Evolutionary conservation across 2,888 invertebrate genomes (phyloP).

Genomic region (Aphodius sticticus): DNA sequence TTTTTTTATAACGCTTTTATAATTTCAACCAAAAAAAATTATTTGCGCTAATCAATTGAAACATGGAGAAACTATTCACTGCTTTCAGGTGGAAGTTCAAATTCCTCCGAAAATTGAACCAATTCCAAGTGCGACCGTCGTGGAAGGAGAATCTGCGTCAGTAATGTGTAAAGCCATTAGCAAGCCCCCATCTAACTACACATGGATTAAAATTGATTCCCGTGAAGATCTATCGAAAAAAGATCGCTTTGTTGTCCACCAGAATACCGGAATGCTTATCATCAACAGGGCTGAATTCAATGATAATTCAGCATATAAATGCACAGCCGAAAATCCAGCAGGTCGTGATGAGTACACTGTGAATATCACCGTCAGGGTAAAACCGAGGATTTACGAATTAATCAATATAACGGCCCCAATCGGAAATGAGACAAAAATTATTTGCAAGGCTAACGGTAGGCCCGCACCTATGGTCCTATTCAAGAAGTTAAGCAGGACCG

Average conservation of each 20-base stretch:
- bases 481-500: slow-evolving; percentile 73
- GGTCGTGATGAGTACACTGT: slow-evolving; percentile 74
- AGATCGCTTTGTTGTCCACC: slow-evolving; percentile 74
- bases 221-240: slow-evolving; percentile 76
- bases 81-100: slow-evolving; percentile 68
- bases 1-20: too few relatives aligned
- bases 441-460: slow-evolving; percentile 81
- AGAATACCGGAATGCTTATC: slow-evolving; percentile 74
- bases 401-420: slow-evolving; percentile 75
- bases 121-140: slow-evolving; percentile 70
- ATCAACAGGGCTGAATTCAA: slow-evolving; percentile 79
- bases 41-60: too few relatives aligned
- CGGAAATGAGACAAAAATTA: slow-evolving; percentile 70
- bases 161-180: slow-evolving; percentile 82
- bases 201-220: slow-evolving; percentile 81
- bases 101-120: slow-evolving; percentile 77
- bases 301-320: slow-evolving; percentile 83
- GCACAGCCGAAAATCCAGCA: slow-evolving; percentile 81
- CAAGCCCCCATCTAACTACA: slow-evolving; percentile 83
- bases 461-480: slow-evolving; percentile 85
- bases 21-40: too few relatives aligned
- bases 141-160: slow-evolving; percentile 81
- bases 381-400: slow-evolving; percentile 82
- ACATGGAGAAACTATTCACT: too few relatives aligned
- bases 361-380: slow-evolving; percentile 77